Percentiles rank a stretch among this genome's conserved stretches.
phyloP scores from a whole-genome alignment of 2,113 vertebrate genomes.

The Cranoglanis bouderius region DNA sequence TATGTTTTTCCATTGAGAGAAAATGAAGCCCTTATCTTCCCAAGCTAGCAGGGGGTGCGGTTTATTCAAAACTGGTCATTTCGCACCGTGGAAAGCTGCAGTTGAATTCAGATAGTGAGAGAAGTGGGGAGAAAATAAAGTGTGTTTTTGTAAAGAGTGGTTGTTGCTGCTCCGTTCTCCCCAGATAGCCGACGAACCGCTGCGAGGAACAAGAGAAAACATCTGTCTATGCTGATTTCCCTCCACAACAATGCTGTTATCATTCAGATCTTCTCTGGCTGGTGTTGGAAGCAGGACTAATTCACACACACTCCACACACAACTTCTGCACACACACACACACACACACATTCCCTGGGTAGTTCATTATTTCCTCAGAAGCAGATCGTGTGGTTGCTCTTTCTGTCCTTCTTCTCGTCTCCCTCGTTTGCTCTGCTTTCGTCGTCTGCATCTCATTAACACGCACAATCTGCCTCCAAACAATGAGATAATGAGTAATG shows the following conservation, averaged over 20 bases:
- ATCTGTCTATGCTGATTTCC: slow-evolving; percentile 53
- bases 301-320: not conserved
- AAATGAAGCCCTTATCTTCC: slow-evolving; percentile 31
- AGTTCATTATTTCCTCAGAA: slow-evolving; percentile 70
- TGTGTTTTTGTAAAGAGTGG: slow-evolving; percentile 25
- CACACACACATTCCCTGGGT: slow-evolving; percentile 45
- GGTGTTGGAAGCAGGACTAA: not conserved
- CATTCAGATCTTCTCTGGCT: slow-evolving; percentile 27
- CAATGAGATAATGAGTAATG: slow-evolving; percentile 69
- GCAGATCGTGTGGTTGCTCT: slow-evolving; percentile 55
- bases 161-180: slow-evolving; percentile 24
- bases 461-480: slow-evolving; percentile 63
- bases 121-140: slow-evolving; percentile 33
- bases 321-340: not conserved
- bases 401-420: slow-evolving; percentile 56
- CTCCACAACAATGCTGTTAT: slow-evolving; percentile 46
- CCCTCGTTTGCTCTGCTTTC: slow-evolving; percentile 51
- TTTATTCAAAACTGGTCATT: slow-evolving; percentile 14
- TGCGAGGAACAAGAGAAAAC: slow-evolving; percentile 35
- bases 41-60: not conserved
- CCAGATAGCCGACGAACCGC: slow-evolving; percentile 36
- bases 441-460: slow-evolving; percentile 72
- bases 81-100: slow-evolving; percentile 9
- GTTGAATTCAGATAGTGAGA: slow-evolving; percentile 36
- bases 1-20: slow-evolving; percentile 15